Evolutionary conservation across 2,888 invertebrate species (phyloP).

Genomic region (Phengaris alcon): DNA sequence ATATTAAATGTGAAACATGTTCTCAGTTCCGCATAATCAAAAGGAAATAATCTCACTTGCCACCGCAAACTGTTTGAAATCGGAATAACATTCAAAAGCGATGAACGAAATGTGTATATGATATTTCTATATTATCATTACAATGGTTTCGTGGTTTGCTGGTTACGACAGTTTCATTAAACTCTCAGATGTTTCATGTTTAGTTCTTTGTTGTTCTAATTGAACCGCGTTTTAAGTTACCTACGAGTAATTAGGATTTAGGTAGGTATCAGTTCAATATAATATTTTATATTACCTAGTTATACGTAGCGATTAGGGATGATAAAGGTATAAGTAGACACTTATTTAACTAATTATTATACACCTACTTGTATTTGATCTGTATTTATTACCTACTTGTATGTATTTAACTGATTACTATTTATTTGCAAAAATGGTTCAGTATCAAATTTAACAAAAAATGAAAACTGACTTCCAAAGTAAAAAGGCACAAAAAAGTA

Average conservation of each 20-base stretch:
- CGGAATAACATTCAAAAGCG: slow-evolving; percentile 36
- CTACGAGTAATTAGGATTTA: neutral
- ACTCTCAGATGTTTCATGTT: slow-evolving; percentile 25
- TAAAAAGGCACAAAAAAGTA: no score
- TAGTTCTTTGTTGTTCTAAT: slow-evolving; percentile 24
- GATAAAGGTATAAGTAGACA: no score
- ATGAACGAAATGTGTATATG: slow-evolving; percentile 38
- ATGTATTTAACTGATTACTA: no score
- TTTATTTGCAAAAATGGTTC: no score
- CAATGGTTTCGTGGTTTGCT: slow-evolving; percentile 34
- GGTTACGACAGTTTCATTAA: slow-evolving; percentile 34
- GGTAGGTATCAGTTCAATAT: no score
- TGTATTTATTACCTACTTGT: no score
- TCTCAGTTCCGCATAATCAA: slow-evolving; percentile 35
- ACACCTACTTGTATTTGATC: no score
- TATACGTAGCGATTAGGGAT: no score
- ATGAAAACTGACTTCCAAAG: no score
- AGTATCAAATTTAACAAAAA: no score
- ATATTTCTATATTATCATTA: slow-evolving; percentile 36
- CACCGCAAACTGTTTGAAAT: slow-evolving; percentile 40
- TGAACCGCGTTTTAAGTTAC: slow-evolving; percentile 6
- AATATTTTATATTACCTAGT: no score
- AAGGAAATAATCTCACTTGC: slow-evolving; percentile 41
- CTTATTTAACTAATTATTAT: no score
- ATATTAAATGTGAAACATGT: slow-evolving; percentile 31